Evolutionary conservation across 2,888 invertebrate species (phyloP).

Genomic region (Therioaphis trifolii): DNA sequence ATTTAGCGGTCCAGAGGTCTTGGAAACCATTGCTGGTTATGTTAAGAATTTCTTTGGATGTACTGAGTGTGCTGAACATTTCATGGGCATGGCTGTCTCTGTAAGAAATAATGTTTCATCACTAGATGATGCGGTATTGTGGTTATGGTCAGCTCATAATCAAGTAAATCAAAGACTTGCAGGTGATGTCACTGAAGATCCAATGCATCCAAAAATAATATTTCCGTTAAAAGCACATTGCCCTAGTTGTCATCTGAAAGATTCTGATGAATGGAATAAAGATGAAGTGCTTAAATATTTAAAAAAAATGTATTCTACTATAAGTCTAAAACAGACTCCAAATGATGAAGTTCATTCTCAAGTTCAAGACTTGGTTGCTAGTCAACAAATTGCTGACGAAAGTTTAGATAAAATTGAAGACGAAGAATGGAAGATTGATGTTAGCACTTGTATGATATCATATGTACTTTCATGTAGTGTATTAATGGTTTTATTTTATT

Average conservation of each 20-base stretch:
- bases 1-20: constrained; percentile 69
- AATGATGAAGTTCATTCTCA: neutral
- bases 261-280: constrained; percentile 74
- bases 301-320: constrained; percentile 71
- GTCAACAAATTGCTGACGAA: neutral
- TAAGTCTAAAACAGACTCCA: constrained; percentile 65
- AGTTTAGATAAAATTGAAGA: constrained; percentile 24
- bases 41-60: constrained; percentile 94
- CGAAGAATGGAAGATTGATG: constrained; percentile 49
- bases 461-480: constrained; percentile 52
- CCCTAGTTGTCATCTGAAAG: constrained; percentile 74
- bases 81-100: constrained; percentile 84
- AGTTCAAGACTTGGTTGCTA: neutral
- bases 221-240: constrained; percentile 83
- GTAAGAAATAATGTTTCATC: constrained; percentile 78
- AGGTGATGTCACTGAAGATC: constrained; percentile 91
- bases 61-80: constrained; percentile 88
- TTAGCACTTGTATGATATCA: constrained; percentile 53
- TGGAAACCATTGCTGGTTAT: constrained; percentile 87
- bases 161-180: constrained; percentile 88
- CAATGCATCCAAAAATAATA: constrained; percentile 86
- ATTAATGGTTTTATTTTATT: constrained; percentile 48
- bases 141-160: constrained; percentile 96
- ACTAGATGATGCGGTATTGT: constrained; percentile 83
- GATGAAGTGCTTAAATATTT: constrained; percentile 76